Base-by-base conservation (phyloP, 2,888 invertebrate species). In the Meteorus cinctellus region DNA sequence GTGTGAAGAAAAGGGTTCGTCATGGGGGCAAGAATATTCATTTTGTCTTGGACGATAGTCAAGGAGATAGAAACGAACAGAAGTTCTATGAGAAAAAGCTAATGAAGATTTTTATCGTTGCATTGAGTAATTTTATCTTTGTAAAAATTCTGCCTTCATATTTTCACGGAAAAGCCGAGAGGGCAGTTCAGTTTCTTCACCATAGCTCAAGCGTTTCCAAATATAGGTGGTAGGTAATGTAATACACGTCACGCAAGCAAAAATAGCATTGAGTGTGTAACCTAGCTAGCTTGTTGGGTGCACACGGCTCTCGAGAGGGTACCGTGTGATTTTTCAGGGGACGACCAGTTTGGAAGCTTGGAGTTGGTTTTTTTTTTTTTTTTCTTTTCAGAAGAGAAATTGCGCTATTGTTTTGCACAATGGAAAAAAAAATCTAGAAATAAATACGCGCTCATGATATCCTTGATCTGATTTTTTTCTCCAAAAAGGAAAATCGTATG, bases 191-290 rank as follows among this genome's bases (percentile, higher is more conserved):
- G 75, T 74, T 78, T 72, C 62, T 62, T 59, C 60, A 27, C 67
- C 71, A 67, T 81, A 81, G 83, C 77, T 80, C 81, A 78, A 78
- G 77, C 83, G 82, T 80, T 45, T 82, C 92, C 92, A 90, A 92
- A 91, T 92, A 91, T 91, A 92, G 92, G 86, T 83, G 84, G 55
- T 55, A 55, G 88, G 92, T 91, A 91, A 92, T 91, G 91, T 90
- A 91, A 92, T 91, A 91, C 91, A 91, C 89, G 88, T 89, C 90
- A 89, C 86, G 85, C 83, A 89, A 89, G 90, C 90, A 90, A 90
- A 92, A 92, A 92, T 92, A 92, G 91, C 90, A 84, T 89, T 55
- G 55, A 55, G 55, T n/a, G 87, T 86, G 86, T 85, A 89, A 88
- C 87, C 90, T 90, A 90, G 90, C 90, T 88, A 88, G n/a, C 48